These are phyloP conservation scores for Tribolium castaneum DNA, from an alignment of 1,140 invertebrate species.

Conservation along the genomic window DNA sequence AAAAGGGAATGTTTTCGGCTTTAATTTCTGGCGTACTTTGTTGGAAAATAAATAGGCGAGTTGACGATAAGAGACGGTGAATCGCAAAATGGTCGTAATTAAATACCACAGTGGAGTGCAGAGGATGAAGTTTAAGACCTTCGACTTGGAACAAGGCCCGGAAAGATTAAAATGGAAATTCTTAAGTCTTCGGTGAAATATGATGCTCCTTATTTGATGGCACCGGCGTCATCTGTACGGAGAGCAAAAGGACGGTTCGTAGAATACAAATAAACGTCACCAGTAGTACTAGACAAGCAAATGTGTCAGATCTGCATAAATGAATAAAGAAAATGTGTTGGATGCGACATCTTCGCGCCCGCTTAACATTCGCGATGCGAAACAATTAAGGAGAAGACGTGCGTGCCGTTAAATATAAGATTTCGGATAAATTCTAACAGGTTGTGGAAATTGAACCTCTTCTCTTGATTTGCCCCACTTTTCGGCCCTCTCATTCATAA, in stretches of 20 bases:
- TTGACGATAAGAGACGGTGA: slow-evolving; percentile 39
- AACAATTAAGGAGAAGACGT: slow-evolving; percentile 25
- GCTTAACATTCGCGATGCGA: slow-evolving; percentile 31
- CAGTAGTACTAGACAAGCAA: slow-evolving; percentile 39
- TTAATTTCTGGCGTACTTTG: slow-evolving; percentile 6
- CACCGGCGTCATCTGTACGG: slow-evolving; percentile 44
- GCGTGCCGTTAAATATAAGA: slow-evolving; percentile 26
- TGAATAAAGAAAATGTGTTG: slow-evolving; percentile 44
- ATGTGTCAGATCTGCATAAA: slow-evolving; percentile 45
- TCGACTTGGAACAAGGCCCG: slow-evolving; percentile 46
- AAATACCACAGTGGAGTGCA: slow-evolving; percentile 47
- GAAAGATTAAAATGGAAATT: slow-evolving; percentile 55
- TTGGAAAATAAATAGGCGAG: slow-evolving; percentile 23
- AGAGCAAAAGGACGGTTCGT: slow-evolving; percentile 35
- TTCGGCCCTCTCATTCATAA: background rate
- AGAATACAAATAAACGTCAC: slow-evolving; percentile 53
- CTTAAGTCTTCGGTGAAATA: slow-evolving; percentile 54
- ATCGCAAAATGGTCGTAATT: slow-evolving; percentile 47
- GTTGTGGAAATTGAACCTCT: slow-evolving; percentile 30
- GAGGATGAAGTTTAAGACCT: slow-evolving; percentile 47
- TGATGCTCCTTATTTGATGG: slow-evolving; percentile 54
- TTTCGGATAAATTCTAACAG: slow-evolving; percentile 33
- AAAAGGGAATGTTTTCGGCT: background rate
- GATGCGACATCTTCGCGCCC: slow-evolving; percentile 15
- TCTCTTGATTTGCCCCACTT: slow-evolving; percentile 8